Conservation (phyloP, 2,113 vertebrate species). For the Ranitomeya variabilis region DNA sequence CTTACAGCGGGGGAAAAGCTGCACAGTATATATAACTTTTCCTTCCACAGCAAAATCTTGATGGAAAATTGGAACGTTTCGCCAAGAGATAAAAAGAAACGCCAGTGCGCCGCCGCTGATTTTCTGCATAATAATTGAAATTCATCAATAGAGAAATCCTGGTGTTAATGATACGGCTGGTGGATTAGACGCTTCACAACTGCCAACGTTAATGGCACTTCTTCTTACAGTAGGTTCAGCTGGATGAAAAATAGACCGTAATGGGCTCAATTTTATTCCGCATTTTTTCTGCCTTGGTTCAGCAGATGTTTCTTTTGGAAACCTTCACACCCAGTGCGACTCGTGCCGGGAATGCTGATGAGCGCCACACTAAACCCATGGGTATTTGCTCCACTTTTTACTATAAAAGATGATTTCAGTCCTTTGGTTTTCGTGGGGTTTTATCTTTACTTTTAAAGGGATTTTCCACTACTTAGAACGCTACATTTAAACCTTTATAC, state of each 20-base stretch:
- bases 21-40: slow-evolving; percentile 22
- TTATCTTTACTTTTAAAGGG: not conserved
- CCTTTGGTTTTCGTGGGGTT: too few relatives aligned
- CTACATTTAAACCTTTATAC: too few relatives aligned
- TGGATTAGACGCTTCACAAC: slow-evolving; percentile 54
- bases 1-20: slow-evolving; percentile 21
- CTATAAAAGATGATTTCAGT: not conserved
- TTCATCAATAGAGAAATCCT: slow-evolving; percentile 55
- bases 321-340: slow-evolving; percentile 68
- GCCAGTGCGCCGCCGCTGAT: slow-evolving; percentile 22
- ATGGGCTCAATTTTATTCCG: slow-evolving; percentile 66
- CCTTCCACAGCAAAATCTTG: slow-evolving; percentile 26
- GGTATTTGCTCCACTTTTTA: slow-evolving; percentile 60
- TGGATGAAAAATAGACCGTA: slow-evolving; percentile 62
- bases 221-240: slow-evolving; percentile 58
- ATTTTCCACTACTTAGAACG: too few relatives aligned
- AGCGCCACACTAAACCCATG: slow-evolving; percentile 71
- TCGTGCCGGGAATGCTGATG: slow-evolving; percentile 70
- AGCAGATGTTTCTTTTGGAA: slow-evolving; percentile 72
- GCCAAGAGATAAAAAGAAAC: slow-evolving; percentile 10
- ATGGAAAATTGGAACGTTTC: slow-evolving; percentile 39
- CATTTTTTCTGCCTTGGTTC: slow-evolving; percentile 71
- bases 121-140: slow-evolving; percentile 55
- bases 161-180: slow-evolving; percentile 51
- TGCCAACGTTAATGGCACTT: slow-evolving; percentile 58